Evolutionary conservation across 1,140 invertebrate genomes (phyloP).

Genomic region (Archivesica marissinica): DNA sequence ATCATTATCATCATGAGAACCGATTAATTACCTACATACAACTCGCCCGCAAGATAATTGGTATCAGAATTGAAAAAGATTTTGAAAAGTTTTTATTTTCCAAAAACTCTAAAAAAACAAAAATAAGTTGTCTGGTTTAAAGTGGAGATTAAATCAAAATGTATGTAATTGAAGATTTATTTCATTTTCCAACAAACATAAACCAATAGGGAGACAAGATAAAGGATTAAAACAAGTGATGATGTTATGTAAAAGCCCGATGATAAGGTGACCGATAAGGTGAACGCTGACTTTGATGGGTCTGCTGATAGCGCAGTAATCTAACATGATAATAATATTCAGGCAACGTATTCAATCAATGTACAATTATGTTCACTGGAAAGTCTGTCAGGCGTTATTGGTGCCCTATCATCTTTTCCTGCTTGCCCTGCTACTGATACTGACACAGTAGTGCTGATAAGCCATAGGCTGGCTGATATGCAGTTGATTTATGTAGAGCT

Average conservation of each 20-base stretch:
- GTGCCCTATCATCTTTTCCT: conserved; percentile 5
- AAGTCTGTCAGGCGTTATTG: background rate
- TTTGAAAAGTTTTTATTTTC: no score
- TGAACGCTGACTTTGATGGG: no score
- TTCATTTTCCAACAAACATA: background rate
- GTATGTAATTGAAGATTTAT: no score
- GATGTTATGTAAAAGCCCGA: conserved; percentile 10
- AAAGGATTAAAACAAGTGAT: background rate
- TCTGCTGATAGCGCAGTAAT: conserved; percentile 1
- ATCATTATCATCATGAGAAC: no score
- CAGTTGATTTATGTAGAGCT: background rate
- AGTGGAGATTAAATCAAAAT: no score
- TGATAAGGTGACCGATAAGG: background rate
- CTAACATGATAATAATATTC: background rate
- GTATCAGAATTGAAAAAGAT: no score
- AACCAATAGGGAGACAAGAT: no score
- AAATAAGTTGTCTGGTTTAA: no score
- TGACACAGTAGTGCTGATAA: conserved; percentile 5
- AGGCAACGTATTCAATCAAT: conserved; percentile 6
- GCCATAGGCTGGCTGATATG: conserved; percentile 17
- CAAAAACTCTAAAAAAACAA: no score
- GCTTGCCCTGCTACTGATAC: conserved; percentile 6
- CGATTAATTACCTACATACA: no score
- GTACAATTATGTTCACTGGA: conserved; percentile 6
- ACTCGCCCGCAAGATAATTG: no score